A percentile compares a stretch with the other conserved stretches of the same genome.
These are phyloP conservation scores for Ochotona princeps DNA, from an alignment of 2,113 vertebrate species.

Conservation along the genomic window DNA sequence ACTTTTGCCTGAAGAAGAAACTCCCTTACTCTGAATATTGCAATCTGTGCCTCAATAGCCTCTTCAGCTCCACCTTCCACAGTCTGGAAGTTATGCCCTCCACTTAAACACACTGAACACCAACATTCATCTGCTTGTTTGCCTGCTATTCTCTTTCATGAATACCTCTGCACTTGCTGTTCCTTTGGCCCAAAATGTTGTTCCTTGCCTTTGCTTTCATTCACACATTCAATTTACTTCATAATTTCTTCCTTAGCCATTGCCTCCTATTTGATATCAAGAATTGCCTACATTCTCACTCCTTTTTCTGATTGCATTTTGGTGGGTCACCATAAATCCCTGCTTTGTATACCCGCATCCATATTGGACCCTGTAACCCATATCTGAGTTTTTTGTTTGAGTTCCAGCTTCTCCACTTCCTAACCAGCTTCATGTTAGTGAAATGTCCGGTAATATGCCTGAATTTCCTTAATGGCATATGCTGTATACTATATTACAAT, in stretches of 20 bases:
- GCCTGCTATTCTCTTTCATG: not conserved
- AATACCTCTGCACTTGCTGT: not conserved
- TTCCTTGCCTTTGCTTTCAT: not conserved
- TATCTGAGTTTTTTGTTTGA: no score
- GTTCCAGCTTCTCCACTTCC: no score
- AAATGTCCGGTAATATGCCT: not conserved
- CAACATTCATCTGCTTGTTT: not conserved
- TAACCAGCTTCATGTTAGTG: no score
- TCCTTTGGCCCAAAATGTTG: not conserved
- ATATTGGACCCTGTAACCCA: no score
- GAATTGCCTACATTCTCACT: not conserved
- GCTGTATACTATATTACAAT: not conserved
- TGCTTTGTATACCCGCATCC: no score
- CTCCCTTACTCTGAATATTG: not conserved
- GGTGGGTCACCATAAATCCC: no score
- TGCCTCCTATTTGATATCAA: not conserved
- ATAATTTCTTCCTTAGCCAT: not conserved
- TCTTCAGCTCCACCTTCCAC: not conserved
- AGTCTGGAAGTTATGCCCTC: not conserved
- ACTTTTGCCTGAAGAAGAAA: not conserved
- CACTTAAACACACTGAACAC: fast-evolving
- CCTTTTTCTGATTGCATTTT: not conserved
- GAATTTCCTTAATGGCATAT: not conserved
- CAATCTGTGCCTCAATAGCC: not conserved
- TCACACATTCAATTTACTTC: not conserved